A percentile compares a stretch with the other conserved stretches of the same genome.
Evolutionary conservation across 2,113 vertebrate species (phyloP).

Genomic region (Brienomyrus brachyistius): DNA sequence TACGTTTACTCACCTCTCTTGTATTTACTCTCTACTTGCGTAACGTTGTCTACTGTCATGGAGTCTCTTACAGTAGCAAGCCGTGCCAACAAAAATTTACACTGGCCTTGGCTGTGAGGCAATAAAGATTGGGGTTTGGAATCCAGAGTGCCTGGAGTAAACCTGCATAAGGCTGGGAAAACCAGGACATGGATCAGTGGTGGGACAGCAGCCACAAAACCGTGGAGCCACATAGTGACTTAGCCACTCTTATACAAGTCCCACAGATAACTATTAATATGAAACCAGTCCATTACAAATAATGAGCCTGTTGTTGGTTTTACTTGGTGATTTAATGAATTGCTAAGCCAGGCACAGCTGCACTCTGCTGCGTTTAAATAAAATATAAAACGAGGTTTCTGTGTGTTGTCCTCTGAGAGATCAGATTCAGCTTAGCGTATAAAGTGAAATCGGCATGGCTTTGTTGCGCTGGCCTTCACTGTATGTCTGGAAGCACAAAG

Average conservation of each 20-base stretch:
- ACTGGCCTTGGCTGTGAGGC: background rate
- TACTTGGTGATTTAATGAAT: background rate
- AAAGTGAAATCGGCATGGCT: background rate
- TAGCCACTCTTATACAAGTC: background rate
- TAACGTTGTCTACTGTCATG: background rate
- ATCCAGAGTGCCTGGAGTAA: background rate
- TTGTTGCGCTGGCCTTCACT: background rate
- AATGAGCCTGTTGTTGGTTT: background rate
- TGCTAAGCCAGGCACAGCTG: background rate
- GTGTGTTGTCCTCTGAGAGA: background rate
- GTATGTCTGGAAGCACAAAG: background rate
- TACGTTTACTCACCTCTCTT: background rate
- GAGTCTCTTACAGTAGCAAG: background rate
- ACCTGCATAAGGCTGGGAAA: background rate
- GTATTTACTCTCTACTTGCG: background rate
- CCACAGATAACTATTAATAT: background rate
- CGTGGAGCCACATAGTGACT: background rate
- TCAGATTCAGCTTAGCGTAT: background rate
- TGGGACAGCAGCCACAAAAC: background rate
- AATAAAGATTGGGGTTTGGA: background rate
- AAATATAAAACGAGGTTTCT: background rate
- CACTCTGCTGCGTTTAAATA: background rate
- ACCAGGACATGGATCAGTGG: background rate
- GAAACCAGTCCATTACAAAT: background rate
- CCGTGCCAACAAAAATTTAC: background rate